Evolutionary conservation across 1,140 invertebrate genomes (phyloP).

Genomic region (Oryctes rhinoceros): DNA sequence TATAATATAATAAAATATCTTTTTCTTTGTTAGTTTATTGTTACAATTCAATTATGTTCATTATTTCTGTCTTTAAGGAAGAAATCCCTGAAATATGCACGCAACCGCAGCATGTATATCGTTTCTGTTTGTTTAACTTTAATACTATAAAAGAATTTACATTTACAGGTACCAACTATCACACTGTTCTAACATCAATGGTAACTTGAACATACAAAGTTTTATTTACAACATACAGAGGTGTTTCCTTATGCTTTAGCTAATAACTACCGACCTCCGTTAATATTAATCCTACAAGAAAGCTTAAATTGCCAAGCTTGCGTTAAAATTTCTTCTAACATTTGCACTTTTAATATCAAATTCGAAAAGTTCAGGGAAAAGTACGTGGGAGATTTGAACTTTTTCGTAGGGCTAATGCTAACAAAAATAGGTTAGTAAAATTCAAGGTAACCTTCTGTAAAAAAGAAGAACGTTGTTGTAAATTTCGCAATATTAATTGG

Average conservation of each 20-base stretch:
- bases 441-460: too few species aligned
- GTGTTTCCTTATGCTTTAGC: too few species aligned
- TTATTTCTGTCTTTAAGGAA: slow-evolving; percentile 4
- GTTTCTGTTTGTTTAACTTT: slow-evolving; percentile 13
- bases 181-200: slow-evolving; percentile 53
- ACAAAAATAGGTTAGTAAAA: too few species aligned
- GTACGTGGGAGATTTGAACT: too few species aligned
- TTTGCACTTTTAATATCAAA: too few species aligned
- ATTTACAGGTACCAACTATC: slow-evolving; percentile 54
- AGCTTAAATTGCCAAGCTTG: too few species aligned
- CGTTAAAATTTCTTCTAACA: too few species aligned
- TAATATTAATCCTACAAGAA: too few species aligned
- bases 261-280: too few species aligned
- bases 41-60: slow-evolving; percentile 12
- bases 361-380: too few species aligned
- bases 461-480: slow-evolving; percentile 41
- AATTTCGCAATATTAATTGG: slow-evolving; percentile 45
- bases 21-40: slow-evolving; percentile 25
- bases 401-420: too few species aligned
- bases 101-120: slow-evolving; percentile 5
- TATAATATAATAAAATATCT: slow-evolving; percentile 23
- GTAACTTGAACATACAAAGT: slow-evolving; percentile 45
- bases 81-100: slow-evolving; percentile 29
- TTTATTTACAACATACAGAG: slow-evolving; percentile 40
- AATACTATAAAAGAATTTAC: slow-evolving; percentile 46